Evolutionary conservation across 1,140 invertebrate genomes (phyloP).

Genomic region (Aphis gossypii): DNA sequence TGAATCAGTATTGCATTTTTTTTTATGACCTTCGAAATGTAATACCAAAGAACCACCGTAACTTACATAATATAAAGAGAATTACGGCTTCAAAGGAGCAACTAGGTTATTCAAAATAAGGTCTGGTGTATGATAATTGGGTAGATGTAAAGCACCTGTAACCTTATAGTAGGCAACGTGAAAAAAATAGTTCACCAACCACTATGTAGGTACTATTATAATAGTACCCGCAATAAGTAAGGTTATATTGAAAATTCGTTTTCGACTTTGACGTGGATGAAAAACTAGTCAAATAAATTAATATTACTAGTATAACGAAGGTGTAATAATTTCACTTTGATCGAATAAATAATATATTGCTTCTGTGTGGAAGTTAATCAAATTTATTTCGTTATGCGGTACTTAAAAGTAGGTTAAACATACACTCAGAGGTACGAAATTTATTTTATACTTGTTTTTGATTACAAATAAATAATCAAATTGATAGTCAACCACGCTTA

Average conservation of each 20-base stretch:
- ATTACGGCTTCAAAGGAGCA: too few species aligned
- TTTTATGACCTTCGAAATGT: too few species aligned
- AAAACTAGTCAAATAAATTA: neutral
- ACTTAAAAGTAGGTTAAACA: neutral
- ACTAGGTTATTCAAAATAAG: neutral
- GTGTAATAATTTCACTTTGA: neutral
- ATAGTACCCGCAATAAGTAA: neutral
- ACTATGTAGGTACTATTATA: neutral
- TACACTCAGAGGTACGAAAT: neutral
- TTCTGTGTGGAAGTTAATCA: neutral
- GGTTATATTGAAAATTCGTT: neutral
- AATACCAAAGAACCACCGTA: too few species aligned
- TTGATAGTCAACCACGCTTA: neutral
- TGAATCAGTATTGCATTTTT: too few species aligned
- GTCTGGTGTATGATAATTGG: too few species aligned
- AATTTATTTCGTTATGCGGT: neutral
- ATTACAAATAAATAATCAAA: neutral
- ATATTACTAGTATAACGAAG: neutral
- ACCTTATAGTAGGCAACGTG: fast-evolving
- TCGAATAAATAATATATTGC: neutral
- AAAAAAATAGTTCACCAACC: neutral
- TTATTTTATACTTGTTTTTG: neutral
- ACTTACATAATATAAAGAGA: too few species aligned
- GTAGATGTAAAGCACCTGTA: neutral
- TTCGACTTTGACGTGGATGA: neutral